Conservation (phyloP, 2,888 invertebrate genomes). For the Amblyjoppa proteus region DNA sequence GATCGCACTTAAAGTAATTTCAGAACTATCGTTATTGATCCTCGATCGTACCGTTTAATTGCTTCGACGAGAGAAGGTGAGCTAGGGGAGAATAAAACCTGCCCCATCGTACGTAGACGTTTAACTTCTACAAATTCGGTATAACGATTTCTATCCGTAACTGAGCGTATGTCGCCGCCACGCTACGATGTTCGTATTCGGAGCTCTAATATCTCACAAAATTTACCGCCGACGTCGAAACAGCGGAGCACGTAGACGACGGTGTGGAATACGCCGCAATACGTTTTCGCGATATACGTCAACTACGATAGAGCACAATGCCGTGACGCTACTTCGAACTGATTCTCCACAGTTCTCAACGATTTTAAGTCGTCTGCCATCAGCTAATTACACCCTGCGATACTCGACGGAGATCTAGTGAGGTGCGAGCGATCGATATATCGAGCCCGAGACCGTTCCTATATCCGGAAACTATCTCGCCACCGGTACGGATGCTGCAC, state of each 20-base stretch:
- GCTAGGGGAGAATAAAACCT: background rate
- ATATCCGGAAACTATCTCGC: conserved; percentile 40
- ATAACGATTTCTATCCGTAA: conserved; percentile 13
- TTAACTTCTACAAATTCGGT: background rate
- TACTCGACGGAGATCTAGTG: conserved; percentile 22
- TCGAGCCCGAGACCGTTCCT: conserved; percentile 50
- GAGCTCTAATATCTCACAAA: conserved; percentile 14
- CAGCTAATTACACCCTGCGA: conserved; percentile 60
- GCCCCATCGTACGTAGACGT: background rate
- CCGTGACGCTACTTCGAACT: conserved; percentile 25
- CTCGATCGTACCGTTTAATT: conserved; percentile 12
- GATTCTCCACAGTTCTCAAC: conserved; percentile 24
- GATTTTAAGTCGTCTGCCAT: conserved; percentile 57
- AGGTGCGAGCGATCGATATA: conserved; percentile 61
- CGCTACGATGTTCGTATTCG: background rate
- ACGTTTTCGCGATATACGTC: conserved; percentile 23
- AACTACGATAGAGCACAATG: background rate
- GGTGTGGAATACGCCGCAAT: conserved; percentile 29
- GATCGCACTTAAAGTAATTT: background rate
- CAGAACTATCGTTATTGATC: background rate
- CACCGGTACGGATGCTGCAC: conserved; percentile 37
- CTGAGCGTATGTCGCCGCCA: background rate
- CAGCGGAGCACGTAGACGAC: conserved; percentile 10
- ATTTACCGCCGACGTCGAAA: conserved; percentile 23
- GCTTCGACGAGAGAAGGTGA: background rate